Conservation (phyloP, 2,113 vertebrate species). For the Hippocampus mohnikei region DNA sequence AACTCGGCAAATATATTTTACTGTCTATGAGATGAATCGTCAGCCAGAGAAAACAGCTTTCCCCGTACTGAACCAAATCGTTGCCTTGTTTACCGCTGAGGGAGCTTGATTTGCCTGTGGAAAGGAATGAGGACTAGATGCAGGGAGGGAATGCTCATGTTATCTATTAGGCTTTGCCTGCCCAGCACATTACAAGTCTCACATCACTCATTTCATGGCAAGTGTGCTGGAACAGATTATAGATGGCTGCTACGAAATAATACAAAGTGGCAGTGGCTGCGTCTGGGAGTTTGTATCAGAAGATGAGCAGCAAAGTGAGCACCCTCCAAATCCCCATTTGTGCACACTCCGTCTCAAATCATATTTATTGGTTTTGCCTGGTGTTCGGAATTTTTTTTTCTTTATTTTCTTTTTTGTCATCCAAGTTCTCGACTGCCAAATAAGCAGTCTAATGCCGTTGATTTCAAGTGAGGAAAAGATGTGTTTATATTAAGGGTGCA, state of each 20-base stretch:
- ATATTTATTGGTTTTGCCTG: conserved; percentile 30
- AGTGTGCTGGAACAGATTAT: conserved; percentile 71
- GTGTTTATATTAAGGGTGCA: too few relatives aligned
- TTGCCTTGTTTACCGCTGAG: conserved; percentile 51
- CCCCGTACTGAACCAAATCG: conserved; percentile 48
- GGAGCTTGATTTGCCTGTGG: conserved; percentile 44
- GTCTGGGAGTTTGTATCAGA: conserved; percentile 49
- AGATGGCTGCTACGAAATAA: conserved; percentile 47
- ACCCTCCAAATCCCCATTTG: conserved; percentile 65
- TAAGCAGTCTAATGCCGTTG: too few relatives aligned
- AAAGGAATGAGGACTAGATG: conserved; percentile 16
- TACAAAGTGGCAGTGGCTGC: conserved; percentile 22
- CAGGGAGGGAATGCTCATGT: conserved; percentile 43
- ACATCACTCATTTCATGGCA: conserved; percentile 67
- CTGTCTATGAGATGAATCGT: conserved; percentile 37
- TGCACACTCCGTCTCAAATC: conserved; percentile 35
- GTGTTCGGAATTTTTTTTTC: too few relatives aligned
- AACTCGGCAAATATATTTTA: conserved; percentile 45
- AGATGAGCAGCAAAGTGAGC: conserved; percentile 58
- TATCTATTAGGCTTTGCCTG: conserved; percentile 68
- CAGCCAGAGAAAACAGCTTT: conserved; percentile 29
- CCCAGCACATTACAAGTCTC: conserved; percentile 63
- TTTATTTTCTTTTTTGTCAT: too few relatives aligned
- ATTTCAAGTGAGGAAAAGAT: too few relatives aligned
- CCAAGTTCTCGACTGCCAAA: too few relatives aligned